Percentiles rank a stretch among this genome's conserved stretches.
These are phyloP conservation scores for Psittacara wagleri DNA, from an alignment of 2,113 vertebrate genomes.

Conservation along the genomic window DNA sequence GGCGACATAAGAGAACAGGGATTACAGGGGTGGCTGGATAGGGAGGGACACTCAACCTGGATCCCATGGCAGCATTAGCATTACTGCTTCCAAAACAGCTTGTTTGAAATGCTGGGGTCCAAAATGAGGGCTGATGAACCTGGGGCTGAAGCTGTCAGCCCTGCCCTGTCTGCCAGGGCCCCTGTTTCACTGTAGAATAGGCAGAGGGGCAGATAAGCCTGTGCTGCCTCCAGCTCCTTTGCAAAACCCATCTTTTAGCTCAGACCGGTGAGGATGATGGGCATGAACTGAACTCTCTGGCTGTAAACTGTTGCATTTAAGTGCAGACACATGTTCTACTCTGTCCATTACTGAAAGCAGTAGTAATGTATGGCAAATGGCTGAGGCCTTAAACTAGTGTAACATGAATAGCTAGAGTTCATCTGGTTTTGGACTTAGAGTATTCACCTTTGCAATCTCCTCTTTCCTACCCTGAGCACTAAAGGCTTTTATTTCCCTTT, in stretches of 20 bases:
- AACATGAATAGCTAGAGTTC: neutral
- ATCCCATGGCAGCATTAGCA: neutral
- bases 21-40: rapidly evolving
- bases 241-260: neutral
- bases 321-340: neutral
- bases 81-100: neutral
- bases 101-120: neutral
- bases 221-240: neutral
- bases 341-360: neutral
- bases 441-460: neutral
- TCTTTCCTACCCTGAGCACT: neutral
- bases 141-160: neutral
- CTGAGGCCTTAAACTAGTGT: neutral
- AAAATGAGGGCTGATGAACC: neutral
- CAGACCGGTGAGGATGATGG: neutral
- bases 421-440: neutral
- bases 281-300: neutral
- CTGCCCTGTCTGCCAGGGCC: neutral
- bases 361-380: neutral
- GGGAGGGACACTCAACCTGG: neutral
- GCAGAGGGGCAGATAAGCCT: neutral
- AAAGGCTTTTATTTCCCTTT: neutral
- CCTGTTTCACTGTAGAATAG: neutral
- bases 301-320: neutral
- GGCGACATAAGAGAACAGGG: neutral